These are phyloP conservation scores for Acrocephalus arundinaceus DNA, from an alignment of 2,113 vertebrate species.

Conservation along the genomic window DNA sequence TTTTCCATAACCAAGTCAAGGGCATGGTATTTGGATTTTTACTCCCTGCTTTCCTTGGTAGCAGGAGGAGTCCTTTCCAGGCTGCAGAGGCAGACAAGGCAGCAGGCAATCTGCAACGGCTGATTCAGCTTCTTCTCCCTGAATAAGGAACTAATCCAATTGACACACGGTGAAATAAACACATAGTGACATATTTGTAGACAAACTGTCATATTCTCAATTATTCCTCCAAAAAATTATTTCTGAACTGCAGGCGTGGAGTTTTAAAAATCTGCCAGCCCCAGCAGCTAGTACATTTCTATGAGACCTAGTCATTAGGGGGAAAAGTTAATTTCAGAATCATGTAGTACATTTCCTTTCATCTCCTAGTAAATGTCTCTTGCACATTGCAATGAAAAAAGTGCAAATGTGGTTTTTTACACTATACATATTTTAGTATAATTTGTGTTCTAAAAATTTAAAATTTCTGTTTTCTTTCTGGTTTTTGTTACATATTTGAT, in stretches of 20 bases:
- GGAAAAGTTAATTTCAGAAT: slow-evolving; percentile 61
- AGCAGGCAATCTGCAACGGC: slow-evolving; percentile 35
- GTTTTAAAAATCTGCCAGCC: slow-evolving; percentile 47
- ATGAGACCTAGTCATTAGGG: slow-evolving; percentile 27
- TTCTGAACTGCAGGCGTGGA: slow-evolving; percentile 63
- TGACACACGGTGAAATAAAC: slow-evolving; percentile 69
- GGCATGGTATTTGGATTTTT: slow-evolving; percentile 29
- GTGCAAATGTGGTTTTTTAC: background rate
- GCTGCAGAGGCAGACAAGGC: slow-evolving; percentile 13
- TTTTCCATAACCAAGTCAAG: slow-evolving; percentile 22
- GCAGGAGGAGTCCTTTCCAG: slow-evolving; percentile 37
- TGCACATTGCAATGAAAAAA: background rate
- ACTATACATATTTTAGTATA: background rate
- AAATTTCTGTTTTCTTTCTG: background rate
- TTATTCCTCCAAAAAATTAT: slow-evolving; percentile 72
- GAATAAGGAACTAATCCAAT: slow-evolving; percentile 68
- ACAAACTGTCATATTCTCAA: slow-evolving; percentile 73
- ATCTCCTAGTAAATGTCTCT: slow-evolving; percentile 21
- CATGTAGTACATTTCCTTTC: slow-evolving; percentile 26
- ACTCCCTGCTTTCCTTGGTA: slow-evolving; percentile 41
- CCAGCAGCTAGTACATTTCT: slow-evolving; percentile 64
- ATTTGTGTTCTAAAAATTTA: background rate
- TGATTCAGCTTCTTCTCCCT: slow-evolving; percentile 56
- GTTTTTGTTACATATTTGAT: background rate
- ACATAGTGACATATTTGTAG: slow-evolving; percentile 77